These are phyloP conservation scores for Casuarius casuarius DNA, from an alignment of 2,113 vertebrate genomes.

Conservation along the genomic window DNA sequence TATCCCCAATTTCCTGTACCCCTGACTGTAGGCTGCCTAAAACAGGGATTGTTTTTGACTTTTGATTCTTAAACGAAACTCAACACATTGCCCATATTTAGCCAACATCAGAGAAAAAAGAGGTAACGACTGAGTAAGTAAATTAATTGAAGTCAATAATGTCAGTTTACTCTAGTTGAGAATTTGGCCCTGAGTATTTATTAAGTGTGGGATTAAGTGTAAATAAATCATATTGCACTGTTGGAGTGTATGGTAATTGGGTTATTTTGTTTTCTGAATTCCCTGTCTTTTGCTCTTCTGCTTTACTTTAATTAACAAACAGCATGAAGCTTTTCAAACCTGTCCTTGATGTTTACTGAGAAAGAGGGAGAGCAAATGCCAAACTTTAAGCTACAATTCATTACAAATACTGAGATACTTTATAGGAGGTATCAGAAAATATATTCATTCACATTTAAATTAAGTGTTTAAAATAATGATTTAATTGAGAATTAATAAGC, in stretches of 20 bases:
- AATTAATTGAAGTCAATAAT: background rate
- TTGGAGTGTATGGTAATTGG: background rate
- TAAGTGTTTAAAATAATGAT: slow-evolving; percentile 67
- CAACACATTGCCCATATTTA: background rate
- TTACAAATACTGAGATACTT: slow-evolving; percentile 24
- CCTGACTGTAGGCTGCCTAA: background rate
- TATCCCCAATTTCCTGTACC: background rate
- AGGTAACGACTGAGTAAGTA: background rate
- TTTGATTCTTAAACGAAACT: background rate
- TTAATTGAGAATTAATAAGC: slow-evolving; percentile 76
- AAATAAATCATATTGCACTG: slow-evolving; percentile 15
- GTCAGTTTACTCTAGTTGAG: background rate
- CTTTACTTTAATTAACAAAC: slow-evolving; percentile 51
- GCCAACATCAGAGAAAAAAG: background rate
- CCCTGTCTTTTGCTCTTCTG: slow-evolving; percentile 23
- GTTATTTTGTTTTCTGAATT: slow-evolving; percentile 51
- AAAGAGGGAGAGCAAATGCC: slow-evolving; percentile 25
- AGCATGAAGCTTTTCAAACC: slow-evolving; percentile 48
- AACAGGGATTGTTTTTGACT: background rate
- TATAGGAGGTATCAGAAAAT: slow-evolving; percentile 41
- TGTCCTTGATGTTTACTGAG: slow-evolving; percentile 10
- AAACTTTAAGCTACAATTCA: slow-evolving; percentile 44
- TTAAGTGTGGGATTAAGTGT: background rate
- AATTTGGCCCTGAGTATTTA: background rate
- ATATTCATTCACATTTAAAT: slow-evolving; percentile 61